phyloP scores from a whole-genome alignment of 2,888 invertebrate genomes.

The Torymus texanus region DNA sequence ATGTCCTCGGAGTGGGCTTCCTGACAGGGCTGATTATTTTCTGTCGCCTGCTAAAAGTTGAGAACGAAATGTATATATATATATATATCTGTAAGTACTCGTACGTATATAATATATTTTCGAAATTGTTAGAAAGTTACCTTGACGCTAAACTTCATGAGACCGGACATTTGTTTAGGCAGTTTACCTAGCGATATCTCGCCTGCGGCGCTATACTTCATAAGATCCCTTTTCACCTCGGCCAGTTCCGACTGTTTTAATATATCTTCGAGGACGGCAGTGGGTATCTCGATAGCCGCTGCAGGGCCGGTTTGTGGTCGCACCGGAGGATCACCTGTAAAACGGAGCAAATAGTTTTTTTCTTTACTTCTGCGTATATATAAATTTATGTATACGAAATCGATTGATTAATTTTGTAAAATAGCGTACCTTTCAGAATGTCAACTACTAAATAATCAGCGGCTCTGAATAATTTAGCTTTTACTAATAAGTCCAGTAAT shows the following conservation, averaged over 20 bases:
- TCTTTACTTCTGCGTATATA: no score
- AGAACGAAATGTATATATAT: constrained; percentile 1
- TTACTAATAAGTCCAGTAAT: constrained; percentile 80
- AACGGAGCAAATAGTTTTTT: no score
- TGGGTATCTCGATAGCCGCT: constrained; percentile 78
- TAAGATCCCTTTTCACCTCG: constrained; percentile 15
- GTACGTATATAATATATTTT: not conserved
- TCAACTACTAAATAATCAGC: constrained; percentile 85
- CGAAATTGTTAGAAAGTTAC: not conserved
- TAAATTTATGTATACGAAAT: no score
- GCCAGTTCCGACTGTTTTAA: constrained; percentile 3
- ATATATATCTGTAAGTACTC: not conserved
- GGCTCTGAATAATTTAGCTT: constrained; percentile 84
- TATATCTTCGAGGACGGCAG: constrained; percentile 64
- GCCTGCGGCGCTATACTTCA: constrained; percentile 15
- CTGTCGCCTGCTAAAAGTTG: not conserved
- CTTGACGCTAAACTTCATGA: constrained; percentile 25
- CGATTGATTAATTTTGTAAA: no score
- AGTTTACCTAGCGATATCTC: not conserved
- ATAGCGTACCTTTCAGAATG: constrained; percentile 76
- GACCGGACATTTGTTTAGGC: constrained; percentile 1
- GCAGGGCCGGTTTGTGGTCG: constrained; percentile 83
- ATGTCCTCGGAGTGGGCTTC: constrained; percentile 57
- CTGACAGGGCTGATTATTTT: constrained; percentile 17
- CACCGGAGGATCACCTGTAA: constrained; percentile 77